A percentile compares a stretch with the other conserved stretches of the same genome.
phyloP scores from a whole-genome alignment of 2,113 vertebrate genomes.

The Syngnathoides biaculeatus region DNA sequence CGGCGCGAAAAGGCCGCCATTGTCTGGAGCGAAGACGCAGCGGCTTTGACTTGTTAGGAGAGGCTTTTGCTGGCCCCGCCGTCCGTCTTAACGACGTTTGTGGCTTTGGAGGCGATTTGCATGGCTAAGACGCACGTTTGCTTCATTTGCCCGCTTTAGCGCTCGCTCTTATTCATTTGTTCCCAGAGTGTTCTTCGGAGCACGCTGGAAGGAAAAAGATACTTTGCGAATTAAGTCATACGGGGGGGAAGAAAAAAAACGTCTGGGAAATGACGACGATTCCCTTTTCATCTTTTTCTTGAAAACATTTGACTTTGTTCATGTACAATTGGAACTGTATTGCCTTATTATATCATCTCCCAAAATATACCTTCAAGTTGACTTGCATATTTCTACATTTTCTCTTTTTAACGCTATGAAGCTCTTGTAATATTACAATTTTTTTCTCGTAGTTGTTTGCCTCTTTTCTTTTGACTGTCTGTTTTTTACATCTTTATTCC shows the following conservation, averaged over 20 bases:
- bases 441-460: not conserved
- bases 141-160: conserved; percentile 62
- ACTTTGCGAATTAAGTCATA: too few species aligned
- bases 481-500: too few species aligned
- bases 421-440: not conserved
- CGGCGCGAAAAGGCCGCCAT: not conserved
- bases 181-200: too few species aligned
- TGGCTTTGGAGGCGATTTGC: conserved; percentile 67
- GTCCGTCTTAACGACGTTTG: conserved; percentile 56
- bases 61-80: conserved; percentile 63
- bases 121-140: conserved; percentile 57
- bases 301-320: too few species aligned
- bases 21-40: not conserved
- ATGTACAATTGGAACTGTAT: too few species aligned
- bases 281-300: too few species aligned
- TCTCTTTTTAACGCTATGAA: not conserved
- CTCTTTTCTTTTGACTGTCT: not conserved
- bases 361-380: too few species aligned
- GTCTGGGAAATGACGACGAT: too few species aligned
- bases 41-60: conserved; percentile 64
- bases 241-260: not conserved
- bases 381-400: not conserved
- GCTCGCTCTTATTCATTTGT: conserved; percentile 62
- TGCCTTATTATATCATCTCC: too few species aligned
- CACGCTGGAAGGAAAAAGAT: too few species aligned